A percentile compares a stretch with the other conserved stretches of the same genome.
Conservation (phyloP, 23 tunicate species). For the Halocynthia aurantium region DNA sequence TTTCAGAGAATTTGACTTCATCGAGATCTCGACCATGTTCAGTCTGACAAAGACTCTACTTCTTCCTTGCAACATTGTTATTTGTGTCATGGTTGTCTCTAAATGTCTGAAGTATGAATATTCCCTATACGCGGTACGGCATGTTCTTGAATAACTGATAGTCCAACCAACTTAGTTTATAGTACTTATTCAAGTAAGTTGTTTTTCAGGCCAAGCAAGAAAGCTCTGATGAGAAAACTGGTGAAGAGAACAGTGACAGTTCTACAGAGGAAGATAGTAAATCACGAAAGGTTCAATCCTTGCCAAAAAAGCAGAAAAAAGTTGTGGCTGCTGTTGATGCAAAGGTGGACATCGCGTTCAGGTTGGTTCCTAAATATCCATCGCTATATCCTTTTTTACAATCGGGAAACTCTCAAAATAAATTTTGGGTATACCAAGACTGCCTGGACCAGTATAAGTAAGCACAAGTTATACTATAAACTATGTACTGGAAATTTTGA, state of each 20-base stretch:
- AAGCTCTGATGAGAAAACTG: neutral
- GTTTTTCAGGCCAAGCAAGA: constrained; percentile 2
- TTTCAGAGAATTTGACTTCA: constrained; percentile 94
- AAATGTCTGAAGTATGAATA: constrained; percentile 73
- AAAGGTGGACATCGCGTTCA: constrained; percentile 14
- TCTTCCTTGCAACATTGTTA: constrained; percentile 56
- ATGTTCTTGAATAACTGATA: neutral
- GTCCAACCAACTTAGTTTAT: neutral
- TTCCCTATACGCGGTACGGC: constrained; percentile 33
- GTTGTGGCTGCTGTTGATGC: neutral
- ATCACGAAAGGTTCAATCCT: neutral
- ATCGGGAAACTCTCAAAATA: too few relatives aligned
- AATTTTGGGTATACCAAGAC: too few relatives aligned
- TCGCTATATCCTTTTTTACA: too few relatives aligned
- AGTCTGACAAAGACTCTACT: constrained; percentile 68
- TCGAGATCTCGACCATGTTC: constrained; percentile 75
- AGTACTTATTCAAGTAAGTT: neutral
- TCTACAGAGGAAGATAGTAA: constrained; percentile 21
- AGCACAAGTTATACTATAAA: too few relatives aligned
- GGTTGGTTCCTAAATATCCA: neutral
- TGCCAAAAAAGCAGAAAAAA: constrained; percentile 10
- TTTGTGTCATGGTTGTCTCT: constrained; percentile 42
- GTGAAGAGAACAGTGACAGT: neutral
- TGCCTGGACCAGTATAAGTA: too few relatives aligned
- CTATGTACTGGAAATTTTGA: too few relatives aligned